Percentiles rank a stretch among this genome's conserved stretches.
phyloP scores from a whole-genome alignment of 2,888 invertebrate genomes.

The Drosophila macrospina region DNA sequence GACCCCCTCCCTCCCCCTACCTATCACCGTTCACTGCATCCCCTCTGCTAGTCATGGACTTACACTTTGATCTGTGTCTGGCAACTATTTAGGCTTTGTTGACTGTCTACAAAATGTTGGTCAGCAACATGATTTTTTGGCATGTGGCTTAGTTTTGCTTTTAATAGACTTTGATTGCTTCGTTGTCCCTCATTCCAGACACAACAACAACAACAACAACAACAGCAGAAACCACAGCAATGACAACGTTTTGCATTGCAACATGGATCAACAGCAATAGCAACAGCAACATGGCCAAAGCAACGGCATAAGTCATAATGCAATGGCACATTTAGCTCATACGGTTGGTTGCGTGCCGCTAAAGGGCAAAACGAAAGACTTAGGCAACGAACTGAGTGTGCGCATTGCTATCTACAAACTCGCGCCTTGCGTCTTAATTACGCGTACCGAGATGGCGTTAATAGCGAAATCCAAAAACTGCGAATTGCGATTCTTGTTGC shows the following conservation, averaged over 20 bases:
- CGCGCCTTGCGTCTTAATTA: constrained; percentile 71
- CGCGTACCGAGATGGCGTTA: constrained; percentile 54
- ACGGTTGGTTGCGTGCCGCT: constrained; percentile 51
- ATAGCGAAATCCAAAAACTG: constrained; percentile 59
- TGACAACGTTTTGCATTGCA: constrained; percentile 76
- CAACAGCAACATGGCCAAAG: constrained; percentile 23
- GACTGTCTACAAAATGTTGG: constrained; percentile 43
- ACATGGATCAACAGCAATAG: constrained; percentile 47
- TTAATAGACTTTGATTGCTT: constrained; percentile 73
- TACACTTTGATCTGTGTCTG: constrained; percentile 17
- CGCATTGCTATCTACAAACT: constrained; percentile 12
- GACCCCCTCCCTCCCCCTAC: not conserved
- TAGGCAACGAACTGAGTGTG: constrained; percentile 66
- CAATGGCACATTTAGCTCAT: constrained; percentile 67
- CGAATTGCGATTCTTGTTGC: constrained; percentile 65
- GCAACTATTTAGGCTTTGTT: constrained; percentile 40
- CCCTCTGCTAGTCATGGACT: not conserved
- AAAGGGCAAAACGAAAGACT: constrained; percentile 70
- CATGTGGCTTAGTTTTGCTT: constrained; percentile 79
- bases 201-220: constrained; percentile 27
- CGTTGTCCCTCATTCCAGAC: constrained; percentile 55
- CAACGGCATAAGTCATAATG: constrained; percentile 67
- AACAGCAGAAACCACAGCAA: constrained; percentile 19
- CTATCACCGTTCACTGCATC: not conserved
- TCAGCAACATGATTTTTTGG: constrained; percentile 70